Percentiles rank a stretch among this genome's conserved stretches.
These are phyloP conservation scores for Tiliqua scincoides DNA, from an alignment of 2,113 vertebrate species.

Conservation along the genomic window DNA sequence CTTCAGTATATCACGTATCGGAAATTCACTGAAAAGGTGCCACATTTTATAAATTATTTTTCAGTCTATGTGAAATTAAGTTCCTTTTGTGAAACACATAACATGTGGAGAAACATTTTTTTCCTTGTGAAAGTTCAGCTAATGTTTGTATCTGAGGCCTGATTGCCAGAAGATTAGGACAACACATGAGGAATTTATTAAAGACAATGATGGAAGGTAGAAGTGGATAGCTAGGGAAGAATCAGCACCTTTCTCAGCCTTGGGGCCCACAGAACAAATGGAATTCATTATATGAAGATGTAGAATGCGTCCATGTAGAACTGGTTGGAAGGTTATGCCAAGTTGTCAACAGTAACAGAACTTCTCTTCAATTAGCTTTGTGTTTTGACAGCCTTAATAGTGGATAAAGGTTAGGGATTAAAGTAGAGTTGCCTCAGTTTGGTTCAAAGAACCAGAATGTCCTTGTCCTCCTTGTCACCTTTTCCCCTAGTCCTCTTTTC, in stretches of 20 bases:
- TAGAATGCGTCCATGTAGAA: conserved; percentile 69
- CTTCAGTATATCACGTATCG: conserved; percentile 38
- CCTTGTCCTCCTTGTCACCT: no score
- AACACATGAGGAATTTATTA: conserved; percentile 69
- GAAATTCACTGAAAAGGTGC: conserved; percentile 37
- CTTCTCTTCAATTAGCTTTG: conserved; percentile 42
- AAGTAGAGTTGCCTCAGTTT: no score
- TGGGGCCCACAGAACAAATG: conserved; percentile 38
- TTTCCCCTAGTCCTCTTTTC: no score
- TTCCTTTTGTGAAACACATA: conserved; percentile 46
- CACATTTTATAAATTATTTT: conserved; percentile 44
- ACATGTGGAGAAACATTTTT: conserved; percentile 60
- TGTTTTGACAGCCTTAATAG: conserved; percentile 34
- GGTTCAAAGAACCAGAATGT: no score
- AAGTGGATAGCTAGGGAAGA: conserved; percentile 29
- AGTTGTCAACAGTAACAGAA: conserved; percentile 63
- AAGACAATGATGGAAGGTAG: conserved; percentile 53
- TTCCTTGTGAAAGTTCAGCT: conserved; percentile 53
- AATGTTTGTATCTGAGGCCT: conserved; percentile 53
- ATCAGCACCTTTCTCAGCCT: conserved; percentile 65
- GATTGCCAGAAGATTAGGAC: conserved; percentile 60
- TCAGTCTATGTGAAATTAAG: conserved; percentile 64
- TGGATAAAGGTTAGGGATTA: conserved; percentile 52
- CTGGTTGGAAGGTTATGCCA: conserved; percentile 68
- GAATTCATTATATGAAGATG: conserved; percentile 60